A percentile compares a stretch with the other conserved stretches of the same genome.
These are phyloP conservation scores for Diadophis punctatus DNA, from an alignment of 2,113 vertebrate genomes.

Conservation along the genomic window DNA sequence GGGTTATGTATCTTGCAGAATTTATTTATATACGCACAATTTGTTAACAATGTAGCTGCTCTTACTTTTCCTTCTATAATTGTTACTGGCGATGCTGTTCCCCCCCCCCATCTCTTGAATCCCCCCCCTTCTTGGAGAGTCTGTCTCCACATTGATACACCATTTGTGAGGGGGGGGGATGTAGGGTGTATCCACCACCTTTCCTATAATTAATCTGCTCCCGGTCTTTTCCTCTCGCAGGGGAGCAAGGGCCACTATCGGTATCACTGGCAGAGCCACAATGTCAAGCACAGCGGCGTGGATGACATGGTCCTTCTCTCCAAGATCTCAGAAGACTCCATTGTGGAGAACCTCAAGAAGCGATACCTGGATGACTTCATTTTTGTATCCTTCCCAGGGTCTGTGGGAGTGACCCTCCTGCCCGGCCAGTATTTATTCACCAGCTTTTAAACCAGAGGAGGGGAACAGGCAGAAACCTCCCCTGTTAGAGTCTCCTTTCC, in stretches of 20 bases:
- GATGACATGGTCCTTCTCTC: slow-evolving; percentile 98
- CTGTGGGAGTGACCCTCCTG: rapidly evolving
- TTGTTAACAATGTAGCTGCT: neutral
- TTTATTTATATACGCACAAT: neutral
- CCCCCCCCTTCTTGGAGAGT: neutral
- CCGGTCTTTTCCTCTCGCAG: slow-evolving; percentile 55
- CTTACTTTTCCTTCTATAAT: neutral
- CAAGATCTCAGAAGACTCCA: slow-evolving; percentile 95
- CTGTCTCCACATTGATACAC: neutral
- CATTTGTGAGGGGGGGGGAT: too few relatives aligned
- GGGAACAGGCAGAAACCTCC: too few relatives aligned
- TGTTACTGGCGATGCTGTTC: neutral
- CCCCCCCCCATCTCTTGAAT: neutral
- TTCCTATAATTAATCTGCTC: neutral
- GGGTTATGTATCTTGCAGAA: neutral
- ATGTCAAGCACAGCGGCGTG: slow-evolving; percentile 96
- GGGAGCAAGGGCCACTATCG: slow-evolving; percentile 95
- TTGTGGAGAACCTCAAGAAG: slow-evolving; percentile 99
- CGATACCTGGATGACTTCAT: slow-evolving; percentile 99
- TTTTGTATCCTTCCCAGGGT: slow-evolving; percentile 90
- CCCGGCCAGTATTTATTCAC: neutral
- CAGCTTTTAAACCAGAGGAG: neutral
- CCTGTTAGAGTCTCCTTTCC: neutral
- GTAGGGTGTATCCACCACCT: neutral
- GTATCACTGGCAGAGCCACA: slow-evolving; percentile 99